A percentile compares a stretch with the other conserved stretches of the same genome.
These are phyloP conservation scores for Perca flavescens DNA, from an alignment of 2,113 vertebrate species.

Conservation along the genomic window DNA sequence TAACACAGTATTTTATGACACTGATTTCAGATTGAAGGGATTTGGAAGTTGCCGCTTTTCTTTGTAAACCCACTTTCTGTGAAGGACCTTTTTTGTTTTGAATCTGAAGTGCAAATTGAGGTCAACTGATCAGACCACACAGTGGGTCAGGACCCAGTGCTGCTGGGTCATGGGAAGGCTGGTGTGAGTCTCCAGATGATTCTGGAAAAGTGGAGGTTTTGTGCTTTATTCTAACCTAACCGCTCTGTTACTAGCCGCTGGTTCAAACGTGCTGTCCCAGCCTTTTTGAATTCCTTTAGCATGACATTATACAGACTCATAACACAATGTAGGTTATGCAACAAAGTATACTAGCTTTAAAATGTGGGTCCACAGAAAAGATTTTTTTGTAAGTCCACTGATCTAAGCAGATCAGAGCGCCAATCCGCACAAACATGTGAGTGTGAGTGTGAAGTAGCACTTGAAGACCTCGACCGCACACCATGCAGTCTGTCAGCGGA, in stretches of 20 bases:
- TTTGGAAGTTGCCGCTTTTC: neutral
- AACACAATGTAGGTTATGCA: constrained; percentile 13
- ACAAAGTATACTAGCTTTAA: constrained; percentile 8
- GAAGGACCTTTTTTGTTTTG: neutral
- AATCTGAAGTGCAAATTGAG: constrained; percentile 60
- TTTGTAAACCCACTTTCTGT: constrained; percentile 11
- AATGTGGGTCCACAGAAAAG: constrained; percentile 20
- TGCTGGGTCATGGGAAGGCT: constrained; percentile 49
- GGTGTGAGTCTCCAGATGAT: neutral
- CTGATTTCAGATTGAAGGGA: neutral
- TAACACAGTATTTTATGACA: neutral
- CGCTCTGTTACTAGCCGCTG: neutral
- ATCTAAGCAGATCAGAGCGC: constrained; percentile 45
- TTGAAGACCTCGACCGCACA: constrained; percentile 89
- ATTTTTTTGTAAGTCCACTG: constrained; percentile 20
- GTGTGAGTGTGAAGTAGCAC: constrained; percentile 89
- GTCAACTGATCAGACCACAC: constrained; percentile 44
- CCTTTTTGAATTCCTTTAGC: constrained; percentile 25
- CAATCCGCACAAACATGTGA: constrained; percentile 58
- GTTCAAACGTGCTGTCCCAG: neutral
- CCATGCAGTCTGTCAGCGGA: constrained; percentile 80
- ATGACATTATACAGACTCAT: constrained; percentile 45
- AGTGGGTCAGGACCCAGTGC: constrained; percentile 24
- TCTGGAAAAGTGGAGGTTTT: neutral
- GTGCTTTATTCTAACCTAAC: neutral